Base-by-base conservation (phyloP, 2,113 vertebrate genomes). In the Pterocles gutturalis region DNA sequence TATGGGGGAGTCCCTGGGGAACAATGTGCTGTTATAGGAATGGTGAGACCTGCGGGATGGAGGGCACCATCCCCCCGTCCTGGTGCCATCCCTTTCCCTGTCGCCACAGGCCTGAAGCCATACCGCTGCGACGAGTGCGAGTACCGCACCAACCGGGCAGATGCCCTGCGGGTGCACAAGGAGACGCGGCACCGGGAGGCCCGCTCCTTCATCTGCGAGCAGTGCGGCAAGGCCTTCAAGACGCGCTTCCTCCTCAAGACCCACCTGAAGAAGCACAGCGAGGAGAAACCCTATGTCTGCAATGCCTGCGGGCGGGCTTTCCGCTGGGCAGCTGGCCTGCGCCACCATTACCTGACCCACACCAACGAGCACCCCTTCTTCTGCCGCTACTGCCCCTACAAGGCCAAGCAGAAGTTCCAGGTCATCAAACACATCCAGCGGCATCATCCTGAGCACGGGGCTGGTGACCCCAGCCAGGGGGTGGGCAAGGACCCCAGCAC, bases 211-310 rank as follows among this genome's bases (percentile, higher is more conserved):
- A 98, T 99, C 97, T 99, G 99, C 2, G 99, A 99, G 91, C 99
- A 99, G 94, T 99, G 99, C 0, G 99, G 99, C 96, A 99, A 99
- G 94, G 99, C 99, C 90, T 99, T 99, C 98, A 99, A 99, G 96
- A 99, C 99, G 0, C 99, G 98, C 81, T 99, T 99, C 92, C 98
- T 99, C 49, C 98, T 99, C 76, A 99, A 99, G 95, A 99, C 99
- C 21, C 99, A 99, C 96, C 98, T 99, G 93, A 99, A 98, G 88
- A 99, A 99, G 91, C 99, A 99, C 98, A 99, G 99, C 0, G 99
- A 99, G 51, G 99, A 98, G 28, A 99, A 99, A 49, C 98, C 99
- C 1, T 99, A 99, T 0, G 92, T 98, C 26, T 99, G 99, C 92
- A 99, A 98, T 0, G 73, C 99, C 86, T 99, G 99, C 17, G 97